phyloP scores from a whole-genome alignment of 2,888 invertebrate genomes.

The Schrankia costaestrigalis region DNA sequence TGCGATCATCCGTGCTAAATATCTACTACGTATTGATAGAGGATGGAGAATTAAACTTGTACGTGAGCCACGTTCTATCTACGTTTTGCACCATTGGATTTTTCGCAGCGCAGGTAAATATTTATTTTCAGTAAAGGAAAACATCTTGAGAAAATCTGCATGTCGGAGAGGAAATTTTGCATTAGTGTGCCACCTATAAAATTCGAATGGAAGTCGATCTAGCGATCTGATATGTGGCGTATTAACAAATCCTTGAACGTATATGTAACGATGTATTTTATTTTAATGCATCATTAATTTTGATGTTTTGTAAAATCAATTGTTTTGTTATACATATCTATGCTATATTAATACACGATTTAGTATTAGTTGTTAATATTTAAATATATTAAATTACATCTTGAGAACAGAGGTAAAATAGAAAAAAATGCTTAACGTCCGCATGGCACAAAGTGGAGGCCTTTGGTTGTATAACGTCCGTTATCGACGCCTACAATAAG shows the following conservation, averaged over 20 bases:
- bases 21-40: conserved; percentile 18
- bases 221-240: conserved; percentile 14
- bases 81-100: conserved; percentile 33
- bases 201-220: conserved; percentile 17
- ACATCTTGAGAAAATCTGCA: conserved; percentile 35
- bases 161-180: conserved; percentile 33
- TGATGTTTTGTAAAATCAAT: too few relatives aligned
- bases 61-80: conserved; percentile 35
- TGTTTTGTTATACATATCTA: too few relatives aligned
- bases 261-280: too few relatives aligned
- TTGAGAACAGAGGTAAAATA: conserved; percentile 43
- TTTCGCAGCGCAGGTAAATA: conserved; percentile 37
- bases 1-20: conserved; percentile 14
- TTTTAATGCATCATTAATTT: too few relatives aligned
- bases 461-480: conserved; percentile 72
- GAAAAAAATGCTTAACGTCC: conserved; percentile 45
- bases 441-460: conserved; percentile 50
- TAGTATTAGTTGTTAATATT: conserved; percentile 30
- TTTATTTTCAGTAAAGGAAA: conserved; percentile 39
- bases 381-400: too few relatives aligned
- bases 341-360: conserved; percentile 44
- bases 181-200: conserved; percentile 28
- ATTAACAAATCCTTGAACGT: conserved; percentile 8
- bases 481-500: conserved; percentile 79
- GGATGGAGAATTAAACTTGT: conserved; percentile 34